Percentiles rank a stretch among this genome's conserved stretches.
Conservation (phyloP, 2,888 invertebrate genomes). For the Pogonocherus hispidulus region DNA sequence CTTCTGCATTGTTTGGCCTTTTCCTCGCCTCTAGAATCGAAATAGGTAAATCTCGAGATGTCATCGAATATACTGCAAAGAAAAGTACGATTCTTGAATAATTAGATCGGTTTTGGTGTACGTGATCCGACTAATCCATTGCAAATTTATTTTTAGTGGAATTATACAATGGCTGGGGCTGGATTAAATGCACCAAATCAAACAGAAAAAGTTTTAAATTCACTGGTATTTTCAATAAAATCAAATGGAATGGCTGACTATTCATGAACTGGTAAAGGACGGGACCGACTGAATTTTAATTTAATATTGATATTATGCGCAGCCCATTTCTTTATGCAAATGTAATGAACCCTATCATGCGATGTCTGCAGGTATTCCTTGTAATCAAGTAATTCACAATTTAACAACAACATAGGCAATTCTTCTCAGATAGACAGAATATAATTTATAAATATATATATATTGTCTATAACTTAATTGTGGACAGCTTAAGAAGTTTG, state of each 20-base stretch:
- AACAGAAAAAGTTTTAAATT: constrained; percentile 22
- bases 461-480: no score
- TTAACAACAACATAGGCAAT: no score
- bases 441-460: no score
- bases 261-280: not conserved
- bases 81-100: constrained; percentile 51
- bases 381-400: no score
- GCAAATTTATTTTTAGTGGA: constrained; percentile 39
- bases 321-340: no score
- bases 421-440: no score
- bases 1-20: constrained; percentile 46
- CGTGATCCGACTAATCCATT: constrained; percentile 46
- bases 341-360: no score
- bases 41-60: constrained; percentile 47
- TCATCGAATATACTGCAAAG: constrained; percentile 45
- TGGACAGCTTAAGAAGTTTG: no score
- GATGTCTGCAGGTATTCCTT: no score
- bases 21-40: constrained; percentile 34
- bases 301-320: not conserved
- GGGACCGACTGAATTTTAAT: not conserved
- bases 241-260: constrained; percentile 5
- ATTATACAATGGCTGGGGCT: constrained; percentile 9
- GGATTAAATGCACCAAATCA: constrained; percentile 26
- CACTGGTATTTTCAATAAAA: constrained; percentile 10
- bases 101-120: constrained; percentile 43